phyloP scores from a whole-genome alignment of 2,888 invertebrate genomes.

The Monoplex corrugatus region DNA sequence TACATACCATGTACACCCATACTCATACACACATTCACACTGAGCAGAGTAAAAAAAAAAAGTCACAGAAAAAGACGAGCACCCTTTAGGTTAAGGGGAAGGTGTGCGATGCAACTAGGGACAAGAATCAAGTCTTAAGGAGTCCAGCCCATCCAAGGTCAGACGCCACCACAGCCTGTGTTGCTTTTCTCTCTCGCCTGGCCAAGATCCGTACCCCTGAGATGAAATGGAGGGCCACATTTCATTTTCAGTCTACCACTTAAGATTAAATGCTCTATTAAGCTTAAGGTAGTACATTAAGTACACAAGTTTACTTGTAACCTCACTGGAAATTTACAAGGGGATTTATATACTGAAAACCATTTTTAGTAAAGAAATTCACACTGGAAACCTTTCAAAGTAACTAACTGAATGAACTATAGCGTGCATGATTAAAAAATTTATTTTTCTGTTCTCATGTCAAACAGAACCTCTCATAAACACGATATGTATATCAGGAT shows the following conservation, averaged over 20 bases:
- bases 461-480: too few relatives aligned
- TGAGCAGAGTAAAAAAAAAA: too few relatives aligned
- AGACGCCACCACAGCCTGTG: conserved; percentile 44
- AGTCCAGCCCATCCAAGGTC: conserved; percentile 35
- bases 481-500: too few relatives aligned
- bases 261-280: neutral
- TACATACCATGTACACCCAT: neutral
- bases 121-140: conserved; percentile 42
- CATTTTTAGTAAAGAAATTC: too few relatives aligned
- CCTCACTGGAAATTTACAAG: too few relatives aligned
- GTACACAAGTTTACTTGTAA: too few relatives aligned
- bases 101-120: conserved; percentile 36
- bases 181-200: conserved; percentile 44
- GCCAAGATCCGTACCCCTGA: conserved; percentile 59
- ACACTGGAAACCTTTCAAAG: too few relatives aligned
- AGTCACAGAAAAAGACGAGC: conserved; percentile 33
- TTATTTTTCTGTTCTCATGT: too few relatives aligned
- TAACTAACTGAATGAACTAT: too few relatives aligned
- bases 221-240: conserved; percentile 61
- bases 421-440: too few relatives aligned
- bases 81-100: conserved; percentile 34
- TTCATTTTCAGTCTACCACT: conserved; percentile 51
- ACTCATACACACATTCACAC: conserved; percentile 6
- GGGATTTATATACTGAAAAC: too few relatives aligned
- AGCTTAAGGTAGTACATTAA: too few relatives aligned